These are phyloP conservation scores for Meandrina meandrites DNA, from an alignment of 92 coral and sea anemone species.

Conservation along the genomic window DNA sequence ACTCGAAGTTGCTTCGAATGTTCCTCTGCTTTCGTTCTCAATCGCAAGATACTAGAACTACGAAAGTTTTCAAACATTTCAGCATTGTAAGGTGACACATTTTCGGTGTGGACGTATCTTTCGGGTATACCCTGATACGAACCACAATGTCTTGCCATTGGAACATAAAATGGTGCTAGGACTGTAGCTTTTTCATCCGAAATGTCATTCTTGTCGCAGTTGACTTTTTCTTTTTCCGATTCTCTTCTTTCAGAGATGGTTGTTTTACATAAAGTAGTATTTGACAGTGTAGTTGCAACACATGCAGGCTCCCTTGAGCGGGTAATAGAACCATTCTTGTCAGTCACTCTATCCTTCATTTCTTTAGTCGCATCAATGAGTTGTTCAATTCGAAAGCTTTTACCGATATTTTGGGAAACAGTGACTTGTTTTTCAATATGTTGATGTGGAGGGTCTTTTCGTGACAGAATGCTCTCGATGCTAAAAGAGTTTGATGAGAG, in stretches of 20 bases:
- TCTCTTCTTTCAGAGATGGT: neutral
- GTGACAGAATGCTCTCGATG: slow-evolving; percentile 80
- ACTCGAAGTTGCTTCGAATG: slow-evolving; percentile 60
- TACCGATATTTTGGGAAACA: slow-evolving; percentile 11
- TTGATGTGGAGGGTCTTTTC: slow-evolving; percentile 70
- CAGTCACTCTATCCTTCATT: neutral
- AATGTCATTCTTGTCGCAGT: neutral
- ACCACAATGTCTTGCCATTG: slow-evolving; percentile 21
- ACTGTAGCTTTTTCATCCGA: neutral
- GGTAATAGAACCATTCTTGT: neutral
- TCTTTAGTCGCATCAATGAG: slow-evolving; percentile 21
- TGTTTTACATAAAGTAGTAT: neutral
- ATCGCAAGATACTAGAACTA: slow-evolving; percentile 78
- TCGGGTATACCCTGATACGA: slow-evolving; percentile 4
- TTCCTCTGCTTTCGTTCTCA: slow-evolving; percentile 78
- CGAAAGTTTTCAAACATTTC: slow-evolving; percentile 77
- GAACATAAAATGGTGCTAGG: slow-evolving; percentile 44
- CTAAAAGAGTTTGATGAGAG: slow-evolving; percentile 57
- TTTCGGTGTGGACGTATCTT: neutral
- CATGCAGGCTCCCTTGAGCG: neutral
- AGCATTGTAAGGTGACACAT: neutral
- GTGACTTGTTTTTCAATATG: slow-evolving; percentile 15
- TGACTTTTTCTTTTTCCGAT: neutral
- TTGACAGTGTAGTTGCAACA: neutral
- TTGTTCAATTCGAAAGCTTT: slow-evolving; percentile 30